phyloP scores from a whole-genome alignment of 2,888 invertebrate species.

The Lepidocyrtinus sp. region DNA sequence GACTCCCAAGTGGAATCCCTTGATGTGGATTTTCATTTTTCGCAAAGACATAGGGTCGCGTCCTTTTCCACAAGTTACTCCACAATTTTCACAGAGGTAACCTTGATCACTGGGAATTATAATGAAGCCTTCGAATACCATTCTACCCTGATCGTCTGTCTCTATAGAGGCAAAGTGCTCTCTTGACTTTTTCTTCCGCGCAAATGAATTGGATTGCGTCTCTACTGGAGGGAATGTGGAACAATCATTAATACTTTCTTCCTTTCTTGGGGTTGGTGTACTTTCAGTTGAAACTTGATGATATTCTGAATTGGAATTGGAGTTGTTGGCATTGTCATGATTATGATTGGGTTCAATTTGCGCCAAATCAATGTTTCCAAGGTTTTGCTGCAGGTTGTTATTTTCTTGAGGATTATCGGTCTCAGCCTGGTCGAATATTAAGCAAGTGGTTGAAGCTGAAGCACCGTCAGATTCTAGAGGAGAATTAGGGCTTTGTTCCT shows the following conservation, averaged over 20 bases:
- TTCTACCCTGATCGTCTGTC: not conserved
- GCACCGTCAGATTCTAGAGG: not conserved
- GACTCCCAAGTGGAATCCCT: slow-evolving; percentile 34
- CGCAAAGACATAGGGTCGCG: not conserved
- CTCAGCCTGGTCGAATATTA: not conserved
- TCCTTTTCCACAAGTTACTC: slow-evolving; percentile 8
- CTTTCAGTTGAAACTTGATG: not conserved
- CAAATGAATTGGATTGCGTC: not conserved
- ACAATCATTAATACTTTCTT: not conserved
- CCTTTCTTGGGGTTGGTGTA: not conserved
- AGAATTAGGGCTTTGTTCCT: too few species aligned
- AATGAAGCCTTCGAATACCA: slow-evolving; percentile 23
- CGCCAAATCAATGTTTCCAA: not conserved
- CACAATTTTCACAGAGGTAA: slow-evolving; percentile 23
- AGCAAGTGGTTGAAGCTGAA: not conserved
- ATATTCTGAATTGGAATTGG: not conserved
- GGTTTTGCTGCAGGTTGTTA: not conserved
- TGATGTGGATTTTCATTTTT: slow-evolving; percentile 44
- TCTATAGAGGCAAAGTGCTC: slow-evolving; percentile 29
- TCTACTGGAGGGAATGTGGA: too few species aligned
- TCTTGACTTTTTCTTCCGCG: not conserved
- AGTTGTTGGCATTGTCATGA: not conserved
- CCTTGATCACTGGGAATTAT: not conserved
- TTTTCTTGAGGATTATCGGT: not conserved
- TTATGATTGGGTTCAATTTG: not conserved